Percentiles rank a stretch among this genome's conserved stretches.
phyloP scores from a whole-genome alignment of 2,113 vertebrate genomes.

The Haemorhous mexicanus region DNA sequence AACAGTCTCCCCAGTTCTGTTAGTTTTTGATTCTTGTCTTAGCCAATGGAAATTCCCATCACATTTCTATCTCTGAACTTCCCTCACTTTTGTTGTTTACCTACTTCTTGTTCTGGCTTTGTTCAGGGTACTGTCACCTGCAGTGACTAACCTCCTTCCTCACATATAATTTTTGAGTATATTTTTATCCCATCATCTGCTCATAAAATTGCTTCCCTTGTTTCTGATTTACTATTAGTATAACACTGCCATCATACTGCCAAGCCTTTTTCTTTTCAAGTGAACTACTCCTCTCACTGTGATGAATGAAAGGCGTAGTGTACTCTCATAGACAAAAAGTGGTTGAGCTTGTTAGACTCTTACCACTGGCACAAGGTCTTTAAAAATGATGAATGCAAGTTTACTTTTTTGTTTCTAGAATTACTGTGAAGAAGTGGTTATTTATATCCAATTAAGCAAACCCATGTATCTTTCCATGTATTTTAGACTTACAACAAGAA shows the following conservation, averaged over 20 bases:
- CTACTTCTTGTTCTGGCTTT: not conserved
- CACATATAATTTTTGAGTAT: not conserved
- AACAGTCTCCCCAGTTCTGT: not conserved
- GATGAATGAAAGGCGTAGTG: not conserved
- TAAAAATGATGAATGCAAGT: not conserved
- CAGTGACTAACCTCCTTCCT: not conserved
- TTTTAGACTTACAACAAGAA: conserved; percentile 93
- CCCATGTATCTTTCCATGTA: not conserved
- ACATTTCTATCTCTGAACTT: not conserved
- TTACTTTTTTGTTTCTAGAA: not conserved
- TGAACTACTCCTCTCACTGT: not conserved
- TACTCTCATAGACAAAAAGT: not conserved
- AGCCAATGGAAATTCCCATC: not conserved
- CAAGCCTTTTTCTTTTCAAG: not conserved
- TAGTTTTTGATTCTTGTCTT: not conserved
- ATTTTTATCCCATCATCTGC: not conserved
- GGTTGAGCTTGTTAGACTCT: not conserved
- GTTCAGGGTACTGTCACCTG: not conserved
- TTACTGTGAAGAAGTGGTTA: not conserved
- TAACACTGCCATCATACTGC: not conserved
- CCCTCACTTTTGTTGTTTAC: not conserved
- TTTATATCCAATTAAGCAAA: conserved; percentile 26
- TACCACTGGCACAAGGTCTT: not conserved
- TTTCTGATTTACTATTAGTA: not conserved
- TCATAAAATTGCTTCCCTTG: not conserved